Conservation (phyloP, 2,888 invertebrate genomes). For the Chirona hameri region DNA sequence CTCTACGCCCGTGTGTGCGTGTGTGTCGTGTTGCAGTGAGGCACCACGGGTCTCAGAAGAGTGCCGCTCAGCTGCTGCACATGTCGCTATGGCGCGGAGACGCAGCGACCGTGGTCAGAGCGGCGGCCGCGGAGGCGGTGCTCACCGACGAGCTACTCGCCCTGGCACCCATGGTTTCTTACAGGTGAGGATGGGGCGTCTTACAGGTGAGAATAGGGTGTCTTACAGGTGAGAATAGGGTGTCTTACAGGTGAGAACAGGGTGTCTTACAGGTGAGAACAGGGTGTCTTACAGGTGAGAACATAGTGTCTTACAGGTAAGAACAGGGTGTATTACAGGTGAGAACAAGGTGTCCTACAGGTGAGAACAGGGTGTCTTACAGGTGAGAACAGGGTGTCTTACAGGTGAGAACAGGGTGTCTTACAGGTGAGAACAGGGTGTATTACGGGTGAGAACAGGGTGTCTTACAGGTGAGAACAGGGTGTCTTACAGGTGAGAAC, state of each 20-base stretch:
- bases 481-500: background rate
- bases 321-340: too few species aligned
- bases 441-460: background rate
- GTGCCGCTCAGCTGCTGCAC: background rate
- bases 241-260: background rate
- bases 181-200: background rate
- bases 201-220: background rate
- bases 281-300: background rate
- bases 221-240: background rate
- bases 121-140: background rate
- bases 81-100: conserved; percentile 1
- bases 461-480: conserved; percentile 1
- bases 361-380: background rate
- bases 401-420: background rate
- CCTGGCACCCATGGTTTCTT: conserved; percentile 12
- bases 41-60: background rate
- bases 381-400: background rate
- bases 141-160: conserved; percentile 2
- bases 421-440: background rate
- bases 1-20: too few species aligned
- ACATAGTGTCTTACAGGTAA: background rate
- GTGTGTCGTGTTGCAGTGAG: background rate
- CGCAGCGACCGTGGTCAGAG: background rate
- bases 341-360: conserved; percentile 1
- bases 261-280: too few species aligned